These are phyloP conservation scores for Allygus modestus DNA, from an alignment of 2,888 invertebrate genomes.

Conservation along the genomic window DNA sequence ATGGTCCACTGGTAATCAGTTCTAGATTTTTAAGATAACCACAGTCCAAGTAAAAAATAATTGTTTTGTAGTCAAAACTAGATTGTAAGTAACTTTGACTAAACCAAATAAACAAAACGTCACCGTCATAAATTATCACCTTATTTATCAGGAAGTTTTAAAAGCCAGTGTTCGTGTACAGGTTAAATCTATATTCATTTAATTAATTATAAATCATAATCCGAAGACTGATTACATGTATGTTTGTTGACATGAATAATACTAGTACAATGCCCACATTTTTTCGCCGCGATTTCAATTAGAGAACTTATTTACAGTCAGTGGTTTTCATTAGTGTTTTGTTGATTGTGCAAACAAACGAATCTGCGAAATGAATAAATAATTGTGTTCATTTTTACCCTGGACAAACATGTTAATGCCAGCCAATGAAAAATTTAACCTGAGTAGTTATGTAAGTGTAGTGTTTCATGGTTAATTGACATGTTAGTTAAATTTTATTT, in stretches of 20 bases:
- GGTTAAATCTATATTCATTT: neutral
- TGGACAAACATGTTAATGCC: neutral
- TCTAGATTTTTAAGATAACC: no score
- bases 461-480: no score
- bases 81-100: no score
- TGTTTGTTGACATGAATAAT: conserved; percentile 25
- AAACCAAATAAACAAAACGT: no score
- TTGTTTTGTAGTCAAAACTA: no score
- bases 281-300: neutral
- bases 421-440: no score
- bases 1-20: no score
- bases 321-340: conserved; percentile 24
- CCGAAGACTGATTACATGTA: conserved; percentile 24
- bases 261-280: neutral
- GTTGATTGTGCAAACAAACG: conserved; percentile 32
- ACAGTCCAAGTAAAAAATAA: no score
- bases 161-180: neutral
- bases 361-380: conserved; percentile 1
- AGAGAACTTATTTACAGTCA: conserved; percentile 37
- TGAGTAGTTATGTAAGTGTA: no score
- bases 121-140: no score
- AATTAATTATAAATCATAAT: neutral
- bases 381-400: neutral
- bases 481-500: no score
- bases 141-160: neutral